These are phyloP conservation scores for Motacilla tschutschensis DNA, from an alignment of 2,113 vertebrate genomes.

Conservation along the genomic window DNA sequence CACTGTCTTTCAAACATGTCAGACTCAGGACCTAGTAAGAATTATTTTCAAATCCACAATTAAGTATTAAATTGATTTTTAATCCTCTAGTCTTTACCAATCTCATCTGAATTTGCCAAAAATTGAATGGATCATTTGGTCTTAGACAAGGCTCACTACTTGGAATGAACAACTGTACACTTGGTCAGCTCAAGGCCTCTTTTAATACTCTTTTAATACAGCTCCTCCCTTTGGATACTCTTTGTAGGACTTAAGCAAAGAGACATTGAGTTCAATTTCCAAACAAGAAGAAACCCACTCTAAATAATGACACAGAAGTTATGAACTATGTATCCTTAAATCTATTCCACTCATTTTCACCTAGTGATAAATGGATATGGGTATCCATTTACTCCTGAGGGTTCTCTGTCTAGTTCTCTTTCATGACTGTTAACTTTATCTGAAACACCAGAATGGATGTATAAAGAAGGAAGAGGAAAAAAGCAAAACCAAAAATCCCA, in stretches of 20 bases:
- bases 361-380: neutral
- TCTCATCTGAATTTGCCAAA: neutral
- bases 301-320: neutral
- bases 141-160: neutral
- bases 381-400: neutral
- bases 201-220: neutral
- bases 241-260: neutral
- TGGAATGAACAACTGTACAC: neutral
- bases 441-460: neutral
- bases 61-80: neutral
- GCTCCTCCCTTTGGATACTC: neutral
- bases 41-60: neutral
- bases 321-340: neutral
- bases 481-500: neutral
- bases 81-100: neutral
- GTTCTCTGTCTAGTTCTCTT: neutral
- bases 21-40: neutral
- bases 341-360: neutral
- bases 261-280: neutral
- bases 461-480: neutral
- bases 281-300: neutral
- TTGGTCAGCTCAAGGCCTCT: neutral
- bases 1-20: neutral
- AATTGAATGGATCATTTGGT: neutral
- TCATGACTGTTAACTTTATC: neutral